Base-by-base conservation (phyloP, 1,140 invertebrate genomes). In the Ephestia elutella region DNA sequence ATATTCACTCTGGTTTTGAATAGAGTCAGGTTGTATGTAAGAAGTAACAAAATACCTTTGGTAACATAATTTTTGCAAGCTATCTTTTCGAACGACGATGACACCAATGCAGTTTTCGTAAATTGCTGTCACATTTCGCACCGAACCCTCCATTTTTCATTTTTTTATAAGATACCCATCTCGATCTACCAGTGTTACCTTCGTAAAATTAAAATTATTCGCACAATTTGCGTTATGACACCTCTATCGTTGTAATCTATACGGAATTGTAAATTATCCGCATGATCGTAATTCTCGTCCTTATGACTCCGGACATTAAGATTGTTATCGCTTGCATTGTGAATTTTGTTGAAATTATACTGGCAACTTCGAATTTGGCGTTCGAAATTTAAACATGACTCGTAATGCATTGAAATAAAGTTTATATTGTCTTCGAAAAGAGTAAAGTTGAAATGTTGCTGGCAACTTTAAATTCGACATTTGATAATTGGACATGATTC, bases 181-280 rank as follows among this genome's bases (percentile, higher is more conserved):
- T 35, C 21, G 21, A 3, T 25, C 21, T 25, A 35, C 32, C 32
- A 5, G 32, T 35, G 32, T 35, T 35, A 35, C 32, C 32, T 3
- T 2, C 32, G 32, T 5, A 35, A 35, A 35, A 35, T 35, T 35
- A 11, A 35, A 35, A 35, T 35, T 5, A 35, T 35, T 35, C 32
- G 32, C 17, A 50, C 49, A 50, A 50, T 50, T 50, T 50, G 20
- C 49, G 49, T 50, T 50, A 50, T 50, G 49, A 50, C 49, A 50
- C 49, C 49, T 50, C 49, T 50, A 50, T 50, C 49, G 49, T 19
- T 20, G 20, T 20, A 50, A 50, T 50, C 49, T 50, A 50, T 50
- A 50, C 18, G 20, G 20, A 20, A 50, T 50, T 50, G 20, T 50
- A 50, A 49, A 49, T 35, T 35, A 35, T 50, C 49, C 49, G 20